These are phyloP conservation scores for Xylocopa sonorina DNA, from an alignment of 1,140 invertebrate genomes.

Conservation along the genomic window DNA sequence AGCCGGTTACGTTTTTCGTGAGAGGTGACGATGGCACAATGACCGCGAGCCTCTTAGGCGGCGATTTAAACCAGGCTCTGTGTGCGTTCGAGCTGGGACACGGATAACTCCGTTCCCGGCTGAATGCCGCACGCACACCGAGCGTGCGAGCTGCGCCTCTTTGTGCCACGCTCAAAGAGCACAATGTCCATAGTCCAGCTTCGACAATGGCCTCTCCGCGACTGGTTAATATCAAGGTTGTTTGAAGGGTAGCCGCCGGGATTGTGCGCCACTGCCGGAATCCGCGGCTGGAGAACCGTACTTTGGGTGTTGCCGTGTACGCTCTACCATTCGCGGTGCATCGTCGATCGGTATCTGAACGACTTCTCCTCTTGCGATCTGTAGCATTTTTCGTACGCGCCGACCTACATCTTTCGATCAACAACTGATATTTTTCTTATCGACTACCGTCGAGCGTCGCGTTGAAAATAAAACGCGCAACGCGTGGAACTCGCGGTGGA, in stretches of 20 bases:
- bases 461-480: too few relatives aligned
- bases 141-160: slow-evolving; percentile 65
- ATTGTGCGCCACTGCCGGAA: slow-evolving; percentile 22
- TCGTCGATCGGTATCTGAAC: too few relatives aligned
- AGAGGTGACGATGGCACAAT: slow-evolving; percentile 58
- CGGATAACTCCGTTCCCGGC: slow-evolving; percentile 51
- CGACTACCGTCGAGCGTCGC: too few relatives aligned
- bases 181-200: slow-evolving; percentile 71
- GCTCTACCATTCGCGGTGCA: too few relatives aligned
- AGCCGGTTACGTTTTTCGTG: slow-evolving; percentile 22
- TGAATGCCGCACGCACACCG: slow-evolving; percentile 69
- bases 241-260: slow-evolving; percentile 66
- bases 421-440: too few relatives aligned
- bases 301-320: too few relatives aligned
- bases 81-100: slow-evolving; percentile 23
- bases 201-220: slow-evolving; percentile 69
- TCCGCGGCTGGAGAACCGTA: slow-evolving; percentile 24
- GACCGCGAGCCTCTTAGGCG: slow-evolving; percentile 64
- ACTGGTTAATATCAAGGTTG: slow-evolving; percentile 77
- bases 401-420: too few relatives aligned
- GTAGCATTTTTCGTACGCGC: too few relatives aligned
- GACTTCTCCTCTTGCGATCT: too few relatives aligned
- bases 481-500: too few relatives aligned
- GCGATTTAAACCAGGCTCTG: slow-evolving; percentile 67
- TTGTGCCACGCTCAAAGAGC: slow-evolving; percentile 72